Base-by-base conservation (phyloP, 2,113 vertebrate genomes). In the Leptobrachium ailaonicum region DNA sequence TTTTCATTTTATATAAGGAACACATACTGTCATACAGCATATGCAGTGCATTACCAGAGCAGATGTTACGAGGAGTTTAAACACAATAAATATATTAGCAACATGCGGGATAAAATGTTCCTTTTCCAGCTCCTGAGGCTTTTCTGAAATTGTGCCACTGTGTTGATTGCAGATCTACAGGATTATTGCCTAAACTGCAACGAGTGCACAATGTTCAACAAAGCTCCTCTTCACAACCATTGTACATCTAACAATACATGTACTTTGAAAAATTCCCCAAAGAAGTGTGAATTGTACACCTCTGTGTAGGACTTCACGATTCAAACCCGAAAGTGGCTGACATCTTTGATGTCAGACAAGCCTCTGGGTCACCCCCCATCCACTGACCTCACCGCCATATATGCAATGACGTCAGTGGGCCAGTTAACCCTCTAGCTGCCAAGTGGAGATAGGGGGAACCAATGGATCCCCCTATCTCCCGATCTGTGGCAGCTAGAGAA, bases 11-110 rank as follows among this genome's bases (percentile, higher is more conserved):
- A 66, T 43, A 1, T 73, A 42, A 12, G 43, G 72, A 79, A 41
- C 20, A 78, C 41, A 41, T 47, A n/a, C 32, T 71, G 56, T 8
- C 43, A 43, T 66, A 66, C 53, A 71, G 47, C 20, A 56, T 79
- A 67, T 47, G 45, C 60, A 66, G 45, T 66, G 42, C 60, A 79
- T 63, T 54, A 41, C 42, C 41, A 53, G 20, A 53, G 14, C 67
- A 78, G 68, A 79, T 79, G 56, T 79, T 79, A 71, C 44, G 12
- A 53, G 60, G 60, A 63, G 41, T 72, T 53, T 54, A 13, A 66
- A 72, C 53, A 58, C 60, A 79, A 79, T 66, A 56, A 72, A 66
- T 56, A 73, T 56, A 56, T 79, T 66, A 66, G 3, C 70, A 73
- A 44, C 58, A 66, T 41, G 47, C 44, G 54, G 60, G 43, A 66